Base-by-base conservation (phyloP, 2,113 vertebrate genomes). In the Brachionichthys hirsutus region DNA sequence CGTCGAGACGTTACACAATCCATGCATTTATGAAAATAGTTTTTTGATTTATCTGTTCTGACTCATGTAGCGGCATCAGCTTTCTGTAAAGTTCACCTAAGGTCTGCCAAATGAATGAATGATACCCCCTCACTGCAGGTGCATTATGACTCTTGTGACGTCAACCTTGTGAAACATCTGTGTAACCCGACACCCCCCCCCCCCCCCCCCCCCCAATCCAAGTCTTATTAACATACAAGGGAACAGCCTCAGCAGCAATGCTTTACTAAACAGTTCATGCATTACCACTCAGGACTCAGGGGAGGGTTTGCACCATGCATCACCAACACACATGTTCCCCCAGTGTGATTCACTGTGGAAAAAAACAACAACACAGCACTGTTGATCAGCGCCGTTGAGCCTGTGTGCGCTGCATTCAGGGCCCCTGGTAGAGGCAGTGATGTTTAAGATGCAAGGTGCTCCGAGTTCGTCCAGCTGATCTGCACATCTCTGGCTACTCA, bases 231-330 rank as follows among this genome's bases (percentile, higher is more conserved):
- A 84, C 87, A 89, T 85, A 84, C 82, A 79, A 83, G 80, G 78
- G 80, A 87, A 86, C 83, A 80, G 78, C 80, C 65, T 71, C 62
- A 81, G 78, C 75, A 87, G 78, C 83, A 88, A 85, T 87, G 78
- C 85, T 91, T 90, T 88, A 82, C 82, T 85, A 90, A n/a, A 87
- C 88, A 88, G 83, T 87, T 89, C 87, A 92, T 89, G 90, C 89
- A 88, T 89, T 89, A 86, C 85, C 47, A 89, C 85, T 86, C 89
- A 86, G 82, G 87, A 89, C 85, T 86, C 89, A 86, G 82, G 87
- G 89, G 89, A 92, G 82, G 65, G 83, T 78, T 81, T 79, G 71
- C 83, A 80, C 71, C 70, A 82, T 82, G 83, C 82, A 87, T 88
- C 81, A 87, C 84, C 87, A 88, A 88, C 79, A 84, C 73, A 78